These are phyloP conservation scores for Labeo catla DNA, from an alignment of 2,113 vertebrate genomes.

Conservation along the genomic window DNA sequence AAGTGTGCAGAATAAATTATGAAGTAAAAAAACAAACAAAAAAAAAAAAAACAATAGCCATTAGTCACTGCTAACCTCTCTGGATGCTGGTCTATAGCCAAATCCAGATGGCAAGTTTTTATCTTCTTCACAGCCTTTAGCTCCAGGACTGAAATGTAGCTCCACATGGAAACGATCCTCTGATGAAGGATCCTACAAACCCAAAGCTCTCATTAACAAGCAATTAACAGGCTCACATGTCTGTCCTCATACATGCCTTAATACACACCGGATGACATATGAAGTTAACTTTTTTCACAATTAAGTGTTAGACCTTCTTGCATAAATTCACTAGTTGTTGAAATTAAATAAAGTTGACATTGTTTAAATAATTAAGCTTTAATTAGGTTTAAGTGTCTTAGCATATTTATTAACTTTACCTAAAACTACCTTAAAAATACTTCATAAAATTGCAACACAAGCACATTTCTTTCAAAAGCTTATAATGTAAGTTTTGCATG, in stretches of 20 bases:
- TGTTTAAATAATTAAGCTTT: too few species aligned
- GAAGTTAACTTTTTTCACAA: not conserved
- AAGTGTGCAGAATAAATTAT: not conserved
- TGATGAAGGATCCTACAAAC: conserved; percentile 82
- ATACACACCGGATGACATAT: not conserved
- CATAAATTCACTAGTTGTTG: not conserved
- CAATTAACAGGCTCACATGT: not conserved
- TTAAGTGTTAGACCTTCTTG: not conserved
- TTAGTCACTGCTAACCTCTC: conserved; percentile 77
- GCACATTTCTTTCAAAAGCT: not conserved
- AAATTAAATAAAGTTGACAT: not conserved
- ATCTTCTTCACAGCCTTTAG: conserved; percentile 90
- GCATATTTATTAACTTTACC: too few species aligned
- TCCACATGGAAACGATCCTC: conserved; percentile 92
- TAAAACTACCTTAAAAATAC: too few species aligned
- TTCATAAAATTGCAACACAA: not conserved
- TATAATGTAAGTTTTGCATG: not conserved
- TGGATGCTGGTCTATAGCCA: conserved; percentile 89
- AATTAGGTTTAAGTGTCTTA: too few species aligned
- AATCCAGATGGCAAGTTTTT: conserved; percentile 89
- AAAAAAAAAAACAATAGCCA: not conserved
- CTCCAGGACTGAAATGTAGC: conserved; percentile 90
- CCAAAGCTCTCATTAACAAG: not conserved
- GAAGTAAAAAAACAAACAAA: not conserved
- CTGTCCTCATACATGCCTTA: not conserved